Conservation (phyloP, 2,888 invertebrate species). For the Coleophora flavipennella region DNA sequence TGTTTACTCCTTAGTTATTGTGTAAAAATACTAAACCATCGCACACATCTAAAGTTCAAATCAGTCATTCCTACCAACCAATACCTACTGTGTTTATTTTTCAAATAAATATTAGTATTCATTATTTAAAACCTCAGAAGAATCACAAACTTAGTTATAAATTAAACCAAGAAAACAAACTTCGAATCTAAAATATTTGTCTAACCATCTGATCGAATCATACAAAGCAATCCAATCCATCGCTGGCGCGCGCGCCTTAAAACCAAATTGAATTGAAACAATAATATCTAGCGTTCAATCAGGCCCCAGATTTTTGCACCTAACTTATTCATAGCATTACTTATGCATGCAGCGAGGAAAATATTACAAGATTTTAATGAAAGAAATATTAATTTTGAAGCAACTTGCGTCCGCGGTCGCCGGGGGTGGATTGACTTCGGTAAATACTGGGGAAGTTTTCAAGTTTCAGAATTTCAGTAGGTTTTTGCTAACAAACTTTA, state of each 20-base stretch:
- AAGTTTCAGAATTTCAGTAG: neutral
- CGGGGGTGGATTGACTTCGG: constrained; percentile 52
- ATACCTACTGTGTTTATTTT: too few relatives aligned
- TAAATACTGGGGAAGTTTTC: constrained; percentile 7
- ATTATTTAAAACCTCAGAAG: too few relatives aligned
- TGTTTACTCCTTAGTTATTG: too few relatives aligned
- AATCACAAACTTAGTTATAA: too few relatives aligned
- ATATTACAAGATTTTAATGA: constrained; percentile 75
- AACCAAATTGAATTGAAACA: constrained; percentile 6
- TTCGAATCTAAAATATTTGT: constrained; percentile 2
- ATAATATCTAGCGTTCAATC: constrained; percentile 29
- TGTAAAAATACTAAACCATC: too few relatives aligned
- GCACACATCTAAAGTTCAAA: too few relatives aligned
- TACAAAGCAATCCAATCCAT: neutral
- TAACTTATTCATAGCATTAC: constrained; percentile 70
- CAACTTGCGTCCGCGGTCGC: constrained; percentile 55
- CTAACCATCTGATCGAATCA: neutral
- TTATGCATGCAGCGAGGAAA: constrained; percentile 74
- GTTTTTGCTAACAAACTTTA: neutral
- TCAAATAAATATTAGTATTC: too few relatives aligned
- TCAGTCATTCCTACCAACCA: too few relatives aligned
- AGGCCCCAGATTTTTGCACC: constrained; percentile 53
- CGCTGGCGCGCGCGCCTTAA: neutral
- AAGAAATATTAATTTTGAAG: constrained; percentile 73
- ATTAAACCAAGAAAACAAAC: neutral